Conservation (phyloP, 2,888 invertebrate genomes). For the Aleiodes alternator region DNA sequence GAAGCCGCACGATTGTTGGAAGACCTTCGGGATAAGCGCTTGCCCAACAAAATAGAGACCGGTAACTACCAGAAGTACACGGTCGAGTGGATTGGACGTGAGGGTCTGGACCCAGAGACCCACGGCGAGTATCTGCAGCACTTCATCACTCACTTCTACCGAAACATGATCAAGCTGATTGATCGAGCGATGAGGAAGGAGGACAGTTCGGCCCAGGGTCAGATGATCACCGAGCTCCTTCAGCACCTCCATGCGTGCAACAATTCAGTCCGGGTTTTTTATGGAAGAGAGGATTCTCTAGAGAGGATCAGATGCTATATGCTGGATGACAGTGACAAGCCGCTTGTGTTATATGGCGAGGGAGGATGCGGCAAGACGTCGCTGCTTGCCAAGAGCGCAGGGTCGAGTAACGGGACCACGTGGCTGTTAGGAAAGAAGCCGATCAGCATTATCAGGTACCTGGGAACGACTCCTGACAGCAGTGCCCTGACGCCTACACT, state of each 20-base stretch:
- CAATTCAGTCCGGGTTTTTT: slow-evolving; percentile 94
- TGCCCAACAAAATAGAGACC: slow-evolving; percentile 92
- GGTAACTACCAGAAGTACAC: slow-evolving; percentile 94
- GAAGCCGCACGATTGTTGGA: slow-evolving; percentile 94
- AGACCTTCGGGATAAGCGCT: slow-evolving; percentile 91
- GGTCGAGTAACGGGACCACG: slow-evolving; percentile 81
- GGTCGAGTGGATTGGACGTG: slow-evolving; percentile 97
- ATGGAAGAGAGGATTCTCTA: slow-evolving; percentile 92
- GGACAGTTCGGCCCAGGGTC: slow-evolving; percentile 94
- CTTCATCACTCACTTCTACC: slow-evolving; percentile 95
- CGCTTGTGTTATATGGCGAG: slow-evolving; percentile 94
- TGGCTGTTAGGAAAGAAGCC: slow-evolving; percentile 88
- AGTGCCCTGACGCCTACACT: slow-evolving; percentile 95
- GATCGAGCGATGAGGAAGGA: slow-evolving; percentile 97
- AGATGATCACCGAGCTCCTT: slow-evolving; percentile 94
- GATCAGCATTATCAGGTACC: slow-evolving; percentile 91
- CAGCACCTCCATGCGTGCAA: slow-evolving; percentile 97
- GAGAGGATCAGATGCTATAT: slow-evolving; percentile 88
- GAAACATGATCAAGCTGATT: slow-evolving; percentile 92
- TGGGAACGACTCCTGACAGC: slow-evolving; percentile 98
- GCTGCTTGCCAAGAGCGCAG: slow-evolving; percentile 93
- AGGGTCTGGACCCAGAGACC: slow-evolving; percentile 93
- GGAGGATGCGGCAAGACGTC: slow-evolving; percentile 99
- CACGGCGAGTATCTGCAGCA: slow-evolving; percentile 95
- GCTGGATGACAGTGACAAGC: slow-evolving; percentile 89